Base-by-base conservation (phyloP, 2,797 vertebrate species). In the Erethizon dorsatum region DNA sequence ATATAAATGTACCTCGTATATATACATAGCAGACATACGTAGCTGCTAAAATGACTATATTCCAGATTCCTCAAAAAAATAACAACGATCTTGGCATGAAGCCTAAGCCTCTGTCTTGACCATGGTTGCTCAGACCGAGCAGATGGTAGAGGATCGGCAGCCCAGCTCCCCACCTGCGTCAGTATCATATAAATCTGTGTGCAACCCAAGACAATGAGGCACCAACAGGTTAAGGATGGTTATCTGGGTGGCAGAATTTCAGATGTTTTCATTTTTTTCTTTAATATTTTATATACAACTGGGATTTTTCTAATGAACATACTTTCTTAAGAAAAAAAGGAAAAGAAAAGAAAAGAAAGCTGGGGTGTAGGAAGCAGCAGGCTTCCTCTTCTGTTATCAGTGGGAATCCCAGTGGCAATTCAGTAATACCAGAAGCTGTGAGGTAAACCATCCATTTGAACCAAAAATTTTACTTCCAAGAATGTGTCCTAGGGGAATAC, bases 311-410 rank as follows among this genome's bases (percentile, higher is more conserved):
- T 71, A 69, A 92, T 77, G 22, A 83, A 80, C 5, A 45, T 20
- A 71, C 84, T 90, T 90, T 93, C 89, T 41, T 37, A n/a, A n/a
- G n/a, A n/a, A n/a, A n/a, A n/a, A 79, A 75, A 61, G 24, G 31
- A 84, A 73, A 79, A 78, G 41, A 41, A 41, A 73, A 45, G 71
- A 2, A 47, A 18, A 15, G 9, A n/a, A 11, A 24, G 9, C 0
- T 50, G 50, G 13, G 50, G 50, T 52, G 9, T 6, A 5, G 28
- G 9, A 26, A 71, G 15, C 28, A 89, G 12, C 22, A 33, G 56
- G 24, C 15, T 87, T 47, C 4, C 15, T 79, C 52, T 83, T 92
- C 20, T 6, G n/a, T 59, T 67, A 13, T 24, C 59, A 4, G 45
- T 26, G 31, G 52, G 69, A 33, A 77, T 65, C 37, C n/a, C 45